These are phyloP conservation scores for Australoheros facetus DNA, from an alignment of 2,797 vertebrate species.

Conservation along the genomic window DNA sequence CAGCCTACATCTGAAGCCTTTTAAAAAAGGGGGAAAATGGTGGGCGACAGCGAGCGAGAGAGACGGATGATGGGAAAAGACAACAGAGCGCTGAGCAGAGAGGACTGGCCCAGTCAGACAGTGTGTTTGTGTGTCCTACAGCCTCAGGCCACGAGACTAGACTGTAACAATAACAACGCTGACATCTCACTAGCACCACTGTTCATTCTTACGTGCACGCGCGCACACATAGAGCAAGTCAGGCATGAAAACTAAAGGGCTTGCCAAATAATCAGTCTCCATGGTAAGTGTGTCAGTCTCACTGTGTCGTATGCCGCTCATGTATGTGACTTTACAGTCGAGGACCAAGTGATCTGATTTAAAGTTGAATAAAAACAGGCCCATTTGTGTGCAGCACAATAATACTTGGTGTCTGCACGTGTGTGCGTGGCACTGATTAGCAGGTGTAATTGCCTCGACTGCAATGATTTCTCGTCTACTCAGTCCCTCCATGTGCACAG, in stretches of 20 bases:
- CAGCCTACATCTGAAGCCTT: conserved; percentile 27
- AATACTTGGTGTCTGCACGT: not conserved
- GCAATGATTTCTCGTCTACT: conserved; percentile 2
- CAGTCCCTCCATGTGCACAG: not conserved
- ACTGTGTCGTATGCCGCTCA: not conserved
- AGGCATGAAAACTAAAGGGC: conserved; percentile 61
- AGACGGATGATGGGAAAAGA: conserved; percentile 67
- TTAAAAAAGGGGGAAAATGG: conserved; percentile 51
- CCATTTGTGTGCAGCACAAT: not conserved
- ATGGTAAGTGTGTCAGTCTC: conserved; percentile 49
- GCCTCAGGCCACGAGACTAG: conserved; percentile 75
- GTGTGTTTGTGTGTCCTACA: conserved; percentile 77
- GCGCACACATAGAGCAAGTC: conserved; percentile 34
- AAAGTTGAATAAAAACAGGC: not conserved
- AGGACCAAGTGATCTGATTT: not conserved
- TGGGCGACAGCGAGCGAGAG: conserved; percentile 33
- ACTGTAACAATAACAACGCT: conserved; percentile 77
- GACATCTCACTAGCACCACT: conserved; percentile 71
- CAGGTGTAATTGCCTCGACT: not conserved
- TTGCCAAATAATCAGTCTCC: conserved; percentile 43
- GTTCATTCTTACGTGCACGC: conserved; percentile 36
- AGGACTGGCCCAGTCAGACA: conserved; percentile 69
- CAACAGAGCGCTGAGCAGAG: conserved; percentile 54
- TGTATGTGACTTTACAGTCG: not conserved
- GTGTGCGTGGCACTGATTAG: not conserved